Conservation (phyloP, 1,140 invertebrate species). For the Papilio aristodemus region DNA sequence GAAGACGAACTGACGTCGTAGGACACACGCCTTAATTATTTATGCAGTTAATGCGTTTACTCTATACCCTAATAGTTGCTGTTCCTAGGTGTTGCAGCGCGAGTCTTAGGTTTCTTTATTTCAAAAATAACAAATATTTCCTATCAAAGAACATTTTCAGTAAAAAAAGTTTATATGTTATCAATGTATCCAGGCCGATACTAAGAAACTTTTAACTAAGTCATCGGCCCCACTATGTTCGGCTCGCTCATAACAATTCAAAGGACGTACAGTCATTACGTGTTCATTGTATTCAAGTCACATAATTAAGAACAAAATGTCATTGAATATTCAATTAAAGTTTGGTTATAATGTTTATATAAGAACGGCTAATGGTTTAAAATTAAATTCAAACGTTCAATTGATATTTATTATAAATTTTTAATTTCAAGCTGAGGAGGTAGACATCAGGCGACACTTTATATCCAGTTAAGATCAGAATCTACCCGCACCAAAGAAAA, state of each 20-base stretch:
- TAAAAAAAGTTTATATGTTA: too few relatives aligned
- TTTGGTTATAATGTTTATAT: constrained; percentile 9
- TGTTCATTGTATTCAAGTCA: constrained; percentile 1
- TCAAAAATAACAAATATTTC: too few relatives aligned
- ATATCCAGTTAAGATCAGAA: too few relatives aligned
- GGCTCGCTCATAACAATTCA: background rate
- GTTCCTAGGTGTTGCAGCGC: background rate
- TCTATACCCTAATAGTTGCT: background rate
- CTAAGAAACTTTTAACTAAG: background rate
- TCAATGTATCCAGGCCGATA: background rate
- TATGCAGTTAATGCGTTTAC: background rate
- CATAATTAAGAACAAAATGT: constrained; percentile 18
- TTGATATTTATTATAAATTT: constrained; percentile 8
- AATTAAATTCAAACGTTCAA: constrained; percentile 12
- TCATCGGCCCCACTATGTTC: background rate
- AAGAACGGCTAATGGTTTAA: constrained; percentile 5
- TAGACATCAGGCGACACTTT: too few relatives aligned
- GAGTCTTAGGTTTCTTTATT: background rate
- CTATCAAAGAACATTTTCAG: too few relatives aligned
- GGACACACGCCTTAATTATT: constrained; percentile 8
- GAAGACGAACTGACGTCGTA: constrained; percentile 4
- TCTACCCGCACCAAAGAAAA: background rate
- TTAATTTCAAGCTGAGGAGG: too few relatives aligned
- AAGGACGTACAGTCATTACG: background rate
- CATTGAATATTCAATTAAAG: constrained; percentile 1